Conservation (phyloP, 1,140 invertebrate species). For the Drosophila carrolli region DNA sequence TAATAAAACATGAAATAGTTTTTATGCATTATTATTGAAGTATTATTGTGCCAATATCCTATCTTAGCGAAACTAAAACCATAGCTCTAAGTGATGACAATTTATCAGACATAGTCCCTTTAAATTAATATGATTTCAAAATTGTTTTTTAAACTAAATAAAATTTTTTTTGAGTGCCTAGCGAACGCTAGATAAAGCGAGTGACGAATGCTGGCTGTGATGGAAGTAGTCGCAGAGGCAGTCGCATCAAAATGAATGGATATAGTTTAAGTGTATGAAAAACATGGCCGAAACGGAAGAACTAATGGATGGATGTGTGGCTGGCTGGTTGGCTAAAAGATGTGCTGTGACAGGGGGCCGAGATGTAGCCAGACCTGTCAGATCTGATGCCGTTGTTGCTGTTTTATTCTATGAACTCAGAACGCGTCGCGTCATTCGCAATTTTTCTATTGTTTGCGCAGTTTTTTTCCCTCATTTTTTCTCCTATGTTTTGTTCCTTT, state of each 20-base stretch:
- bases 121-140: neutral
- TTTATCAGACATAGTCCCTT: too few species aligned
- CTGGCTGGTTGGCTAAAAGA: conserved; percentile 55
- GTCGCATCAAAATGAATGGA: conserved; percentile 61
- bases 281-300: conserved; percentile 63
- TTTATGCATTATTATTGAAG: too few species aligned
- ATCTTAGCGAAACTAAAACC: too few species aligned
- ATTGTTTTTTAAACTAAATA: neutral
- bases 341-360: conserved; percentile 27
- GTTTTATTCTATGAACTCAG: conserved; percentile 51
- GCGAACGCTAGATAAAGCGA: conserved; percentile 7
- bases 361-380: conserved; percentile 36
- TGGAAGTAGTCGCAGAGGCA: conserved; percentile 30
- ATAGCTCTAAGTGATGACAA: too few species aligned
- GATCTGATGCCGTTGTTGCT: conserved; percentile 40
- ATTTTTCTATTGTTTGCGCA: conserved; percentile 60
- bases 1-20: too few species aligned
- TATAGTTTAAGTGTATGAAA: conserved; percentile 57
- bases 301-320: conserved; percentile 69
- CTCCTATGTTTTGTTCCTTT: conserved; percentile 31
- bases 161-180: conserved; percentile 5
- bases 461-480: conserved; percentile 26
- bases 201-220: conserved; percentile 34
- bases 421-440: conserved; percentile 59
- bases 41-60: too few species aligned